Evolutionary conservation across 37 sponge, comb jelly and placozoan species (phyloP).

Genomic region (Cliona cf. orientalis): DNA sequence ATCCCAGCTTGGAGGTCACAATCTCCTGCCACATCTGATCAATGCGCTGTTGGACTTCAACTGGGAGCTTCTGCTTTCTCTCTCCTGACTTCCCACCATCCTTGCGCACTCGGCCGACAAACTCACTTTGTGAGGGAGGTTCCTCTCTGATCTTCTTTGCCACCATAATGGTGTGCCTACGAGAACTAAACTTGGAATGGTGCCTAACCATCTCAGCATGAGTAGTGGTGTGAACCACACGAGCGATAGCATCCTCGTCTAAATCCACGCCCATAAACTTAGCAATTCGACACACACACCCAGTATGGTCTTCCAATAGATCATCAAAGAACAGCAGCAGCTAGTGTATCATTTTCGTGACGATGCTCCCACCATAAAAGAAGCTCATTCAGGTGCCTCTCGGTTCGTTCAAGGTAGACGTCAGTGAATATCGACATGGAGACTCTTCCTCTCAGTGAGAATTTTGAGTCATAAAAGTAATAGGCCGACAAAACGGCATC

Average conservation of each 20-base stretch:
- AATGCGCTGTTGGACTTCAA: too few species aligned
- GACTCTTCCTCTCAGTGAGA: background rate
- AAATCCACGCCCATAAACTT: too few species aligned
- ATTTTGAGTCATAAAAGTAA: background rate
- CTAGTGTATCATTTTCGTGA: too few species aligned
- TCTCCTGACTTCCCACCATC: too few species aligned
- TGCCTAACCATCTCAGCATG: conserved; percentile 22
- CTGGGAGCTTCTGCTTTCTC: too few species aligned
- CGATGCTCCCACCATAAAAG: too few species aligned
- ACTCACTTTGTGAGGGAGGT: conserved; percentile 1
- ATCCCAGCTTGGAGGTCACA: too few species aligned
- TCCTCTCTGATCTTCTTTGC: conserved; percentile 6
- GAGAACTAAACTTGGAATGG: conserved; percentile 13
- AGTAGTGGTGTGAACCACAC: conserved; percentile 28
- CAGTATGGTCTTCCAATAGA: too few species aligned
- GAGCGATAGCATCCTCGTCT: conserved; percentile 10
- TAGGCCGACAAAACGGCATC: background rate
- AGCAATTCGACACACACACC: too few species aligned
- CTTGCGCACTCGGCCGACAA: conserved; percentile 12
- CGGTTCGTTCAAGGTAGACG: background rate
- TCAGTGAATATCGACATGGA: background rate
- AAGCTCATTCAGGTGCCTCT: too few species aligned
- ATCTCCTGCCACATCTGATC: too few species aligned
- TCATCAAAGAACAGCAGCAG: too few species aligned
- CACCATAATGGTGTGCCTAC: background rate